These are phyloP conservation scores for Cephalopholis sonnerati DNA, from an alignment of 2,113 vertebrate species.

Conservation along the genomic window DNA sequence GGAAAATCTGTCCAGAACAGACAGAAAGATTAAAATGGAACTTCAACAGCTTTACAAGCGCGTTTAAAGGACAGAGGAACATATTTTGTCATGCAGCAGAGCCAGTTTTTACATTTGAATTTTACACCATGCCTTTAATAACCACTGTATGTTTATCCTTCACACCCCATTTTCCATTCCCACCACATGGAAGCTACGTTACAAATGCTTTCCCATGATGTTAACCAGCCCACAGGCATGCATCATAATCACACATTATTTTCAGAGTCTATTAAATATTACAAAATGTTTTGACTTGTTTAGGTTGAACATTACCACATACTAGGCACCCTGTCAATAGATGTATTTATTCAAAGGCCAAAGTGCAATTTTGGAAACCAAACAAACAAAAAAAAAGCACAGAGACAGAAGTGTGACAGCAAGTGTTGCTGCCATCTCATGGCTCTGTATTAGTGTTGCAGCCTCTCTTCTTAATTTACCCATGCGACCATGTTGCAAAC, in stretches of 20 bases:
- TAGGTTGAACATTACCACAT: neutral
- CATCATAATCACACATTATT: slow-evolving; percentile 15
- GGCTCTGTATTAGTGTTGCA: slow-evolving; percentile 53
- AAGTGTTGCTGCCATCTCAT: slow-evolving; percentile 53
- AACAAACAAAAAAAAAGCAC: neutral
- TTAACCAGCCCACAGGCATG: slow-evolving; percentile 21
- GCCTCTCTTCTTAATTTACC: neutral
- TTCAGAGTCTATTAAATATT: neutral
- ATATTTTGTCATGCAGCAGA: slow-evolving; percentile 15
- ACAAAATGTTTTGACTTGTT: neutral
- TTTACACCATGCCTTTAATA: slow-evolving; percentile 33
- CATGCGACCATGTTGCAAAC: neutral
- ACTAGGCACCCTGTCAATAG: neutral
- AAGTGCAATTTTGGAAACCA: neutral
- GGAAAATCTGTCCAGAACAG: slow-evolving; percentile 6
- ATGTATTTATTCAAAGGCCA: slow-evolving; percentile 2
- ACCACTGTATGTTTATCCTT: slow-evolving; percentile 14
- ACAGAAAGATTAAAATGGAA: neutral
- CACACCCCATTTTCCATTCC: slow-evolving; percentile 21
- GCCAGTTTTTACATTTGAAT: slow-evolving; percentile 29
- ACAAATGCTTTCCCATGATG: slow-evolving; percentile 23
- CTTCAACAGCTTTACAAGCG: neutral
- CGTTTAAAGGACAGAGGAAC: slow-evolving; percentile 10
- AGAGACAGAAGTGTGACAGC: neutral
- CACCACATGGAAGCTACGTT: slow-evolving; percentile 38